These are phyloP conservation scores for Salpingus planirostris DNA, from an alignment of 2,888 invertebrate species.

Conservation along the genomic window DNA sequence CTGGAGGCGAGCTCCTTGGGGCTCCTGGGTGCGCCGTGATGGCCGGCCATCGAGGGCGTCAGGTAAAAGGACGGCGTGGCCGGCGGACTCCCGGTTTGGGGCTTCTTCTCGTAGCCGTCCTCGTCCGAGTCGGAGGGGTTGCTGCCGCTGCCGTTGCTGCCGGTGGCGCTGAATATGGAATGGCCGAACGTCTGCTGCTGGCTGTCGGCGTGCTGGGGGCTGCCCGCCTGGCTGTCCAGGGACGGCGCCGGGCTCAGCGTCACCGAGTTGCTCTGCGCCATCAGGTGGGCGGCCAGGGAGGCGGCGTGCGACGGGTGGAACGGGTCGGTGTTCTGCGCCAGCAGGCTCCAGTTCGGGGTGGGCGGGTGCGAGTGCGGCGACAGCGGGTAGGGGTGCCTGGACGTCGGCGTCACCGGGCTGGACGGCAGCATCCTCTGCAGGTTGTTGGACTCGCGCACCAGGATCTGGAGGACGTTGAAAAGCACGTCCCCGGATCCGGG, in stretches of 20 bases:
- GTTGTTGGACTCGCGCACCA: slow-evolving; percentile 71
- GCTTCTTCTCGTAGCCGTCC: slow-evolving; percentile 47
- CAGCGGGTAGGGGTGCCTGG: slow-evolving; percentile 61
- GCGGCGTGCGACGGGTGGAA: slow-evolving; percentile 46
- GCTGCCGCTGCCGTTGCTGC: slow-evolving; percentile 48
- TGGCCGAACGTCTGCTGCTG: slow-evolving; percentile 37
- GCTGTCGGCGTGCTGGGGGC: slow-evolving; percentile 67
- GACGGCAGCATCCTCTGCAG: slow-evolving; percentile 72
- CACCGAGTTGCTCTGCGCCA: slow-evolving; percentile 72
- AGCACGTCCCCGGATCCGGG: slow-evolving; percentile 90
- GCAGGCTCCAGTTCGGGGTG: slow-evolving; percentile 61
- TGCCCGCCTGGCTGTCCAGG: slow-evolving; percentile 74
- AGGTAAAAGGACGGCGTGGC: slow-evolving; percentile 46
- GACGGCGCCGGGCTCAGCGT: slow-evolving; percentile 87
- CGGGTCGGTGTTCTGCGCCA: slow-evolving; percentile 35
- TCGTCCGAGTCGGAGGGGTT: slow-evolving; percentile 79
- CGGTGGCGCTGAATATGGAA: slow-evolving; percentile 40
- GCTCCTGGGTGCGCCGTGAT: slow-evolving; percentile 49
- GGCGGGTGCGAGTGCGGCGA: slow-evolving; percentile 76
- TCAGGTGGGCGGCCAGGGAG: slow-evolving; percentile 60
- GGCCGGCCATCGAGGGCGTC: slow-evolving; percentile 38
- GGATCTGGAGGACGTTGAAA: slow-evolving; percentile 84
- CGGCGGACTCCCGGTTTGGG: slow-evolving; percentile 43
- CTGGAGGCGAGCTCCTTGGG: slow-evolving; percentile 46
- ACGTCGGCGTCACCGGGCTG: slow-evolving; percentile 74